phyloP scores from a whole-genome alignment of 2,113 vertebrate species.

The Illadopsis cleaveri region DNA sequence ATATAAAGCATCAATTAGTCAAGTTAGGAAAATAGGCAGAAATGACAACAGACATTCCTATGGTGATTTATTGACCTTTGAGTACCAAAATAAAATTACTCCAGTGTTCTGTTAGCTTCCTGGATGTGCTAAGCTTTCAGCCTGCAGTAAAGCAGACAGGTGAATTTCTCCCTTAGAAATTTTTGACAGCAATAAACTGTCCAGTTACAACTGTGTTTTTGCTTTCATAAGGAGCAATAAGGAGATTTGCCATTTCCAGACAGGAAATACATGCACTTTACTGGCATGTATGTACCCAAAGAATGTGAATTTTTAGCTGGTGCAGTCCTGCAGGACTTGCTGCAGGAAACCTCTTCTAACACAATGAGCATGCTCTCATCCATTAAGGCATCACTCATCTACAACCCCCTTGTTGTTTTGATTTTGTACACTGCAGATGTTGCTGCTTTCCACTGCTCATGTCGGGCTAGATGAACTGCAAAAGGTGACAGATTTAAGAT shows the following conservation, averaged over 20 bases:
- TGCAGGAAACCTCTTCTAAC: not conserved
- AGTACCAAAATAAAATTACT: not conserved
- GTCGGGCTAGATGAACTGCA: not conserved
- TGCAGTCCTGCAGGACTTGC: not conserved
- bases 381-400: not conserved
- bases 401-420: not conserved
- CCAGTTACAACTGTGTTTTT: not conserved
- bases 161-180: not conserved
- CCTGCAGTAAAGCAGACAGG: not conserved
- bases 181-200: not conserved
- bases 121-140: not conserved
- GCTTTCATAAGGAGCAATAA: not conserved
- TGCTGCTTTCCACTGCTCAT: not conserved
- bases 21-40: not conserved
- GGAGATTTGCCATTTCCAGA: not conserved
- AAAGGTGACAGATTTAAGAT: not conserved
- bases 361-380: not conserved
- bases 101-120: not conserved
- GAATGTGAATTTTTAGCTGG: not conserved
- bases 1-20: not conserved
- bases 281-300: not conserved
- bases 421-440: not conserved
- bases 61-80: not conserved
- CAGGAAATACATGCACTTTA: not conserved
- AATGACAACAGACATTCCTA: not conserved